Percentiles rank a stretch among this genome's conserved stretches.
These are phyloP conservation scores for Amphiprion ocellaris DNA, from an alignment of 2,113 vertebrate genomes.

Conservation along the genomic window DNA sequence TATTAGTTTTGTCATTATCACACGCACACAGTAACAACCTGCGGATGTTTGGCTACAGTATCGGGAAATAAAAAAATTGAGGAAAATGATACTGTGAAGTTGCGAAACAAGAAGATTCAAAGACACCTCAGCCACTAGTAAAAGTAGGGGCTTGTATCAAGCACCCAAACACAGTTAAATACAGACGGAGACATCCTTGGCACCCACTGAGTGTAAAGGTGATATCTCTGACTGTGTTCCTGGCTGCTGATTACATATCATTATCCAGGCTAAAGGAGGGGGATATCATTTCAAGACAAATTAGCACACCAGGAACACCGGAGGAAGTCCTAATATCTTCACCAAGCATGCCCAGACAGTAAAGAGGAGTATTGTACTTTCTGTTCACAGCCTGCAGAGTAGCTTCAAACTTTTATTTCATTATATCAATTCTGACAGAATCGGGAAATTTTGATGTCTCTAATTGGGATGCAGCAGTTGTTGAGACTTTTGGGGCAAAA, in stretches of 20 bases:
- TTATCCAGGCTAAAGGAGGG: conserved; percentile 29
- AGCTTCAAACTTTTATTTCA: conserved; percentile 46
- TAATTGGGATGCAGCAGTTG: conserved; percentile 51
- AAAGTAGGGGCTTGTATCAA: conserved; percentile 40
- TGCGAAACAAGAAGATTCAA: conserved; percentile 39
- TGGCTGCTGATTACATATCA: conserved; percentile 56
- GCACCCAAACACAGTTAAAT: conserved; percentile 10
- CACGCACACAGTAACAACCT: neutral
- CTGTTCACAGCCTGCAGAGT: conserved; percentile 25
- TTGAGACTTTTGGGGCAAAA: conserved; percentile 28
- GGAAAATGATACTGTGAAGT: conserved; percentile 10
- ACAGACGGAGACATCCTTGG: conserved; percentile 28
- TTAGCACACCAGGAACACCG: conserved; percentile 50
- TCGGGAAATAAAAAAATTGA: neutral
- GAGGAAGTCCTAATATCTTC: conserved; percentile 44
- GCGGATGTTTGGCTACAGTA: neutral
- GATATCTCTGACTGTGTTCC: conserved; percentile 34
- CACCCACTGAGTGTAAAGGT: conserved; percentile 48
- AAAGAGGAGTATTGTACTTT: conserved; percentile 29
- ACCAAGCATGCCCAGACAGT: conserved; percentile 53
- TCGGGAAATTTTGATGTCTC: conserved; percentile 16
- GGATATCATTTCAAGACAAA: conserved; percentile 67
- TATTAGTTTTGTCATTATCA: conserved; percentile 12
- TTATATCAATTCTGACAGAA: conserved; percentile 20
- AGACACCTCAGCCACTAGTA: conserved; percentile 14